Conservation (phyloP, 2,797 vertebrate genomes). For the Rallus crepitans region DNA sequence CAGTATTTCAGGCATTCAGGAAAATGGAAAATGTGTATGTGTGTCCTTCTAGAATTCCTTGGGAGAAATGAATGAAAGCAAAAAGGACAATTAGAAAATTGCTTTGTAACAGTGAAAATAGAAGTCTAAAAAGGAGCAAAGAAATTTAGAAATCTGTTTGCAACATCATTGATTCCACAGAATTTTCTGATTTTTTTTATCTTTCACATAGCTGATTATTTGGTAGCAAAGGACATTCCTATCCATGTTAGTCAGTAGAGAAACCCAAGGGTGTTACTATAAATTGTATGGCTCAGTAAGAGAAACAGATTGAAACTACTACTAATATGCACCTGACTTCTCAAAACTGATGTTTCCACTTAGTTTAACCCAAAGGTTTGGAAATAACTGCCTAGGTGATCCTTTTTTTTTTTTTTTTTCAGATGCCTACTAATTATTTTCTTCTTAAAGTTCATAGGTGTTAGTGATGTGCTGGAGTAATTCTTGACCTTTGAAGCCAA, state of each 20-base stretch:
- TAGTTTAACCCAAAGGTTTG: not conserved
- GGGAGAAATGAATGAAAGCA: not conserved
- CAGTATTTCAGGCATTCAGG: not conserved
- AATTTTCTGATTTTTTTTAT: not conserved
- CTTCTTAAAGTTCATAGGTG: not conserved
- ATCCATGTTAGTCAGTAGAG: not conserved
- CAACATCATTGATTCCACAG: not conserved
- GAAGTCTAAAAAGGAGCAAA: not conserved
- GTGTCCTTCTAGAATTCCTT: not conserved
- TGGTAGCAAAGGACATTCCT: not conserved
- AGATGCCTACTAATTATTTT: not conserved
- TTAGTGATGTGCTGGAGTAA: not conserved
- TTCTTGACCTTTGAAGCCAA: conserved; percentile 32
- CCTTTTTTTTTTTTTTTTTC: not conserved
- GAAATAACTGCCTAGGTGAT: not conserved
- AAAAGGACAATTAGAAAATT: not conserved
- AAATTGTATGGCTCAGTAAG: not conserved
- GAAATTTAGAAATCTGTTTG: not conserved
- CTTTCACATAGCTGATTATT: not conserved
- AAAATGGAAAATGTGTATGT: not conserved
- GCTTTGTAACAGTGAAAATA: not conserved
- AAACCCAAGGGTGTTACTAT: not conserved
- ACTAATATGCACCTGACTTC: rapidly evolving
- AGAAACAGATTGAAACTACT: not conserved
- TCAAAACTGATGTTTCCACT: not conserved